A percentile compares a stretch with the other conserved stretches of the same genome.
Conservation (phyloP, 2,113 vertebrate genomes). For the Lonchura striata region DNA sequence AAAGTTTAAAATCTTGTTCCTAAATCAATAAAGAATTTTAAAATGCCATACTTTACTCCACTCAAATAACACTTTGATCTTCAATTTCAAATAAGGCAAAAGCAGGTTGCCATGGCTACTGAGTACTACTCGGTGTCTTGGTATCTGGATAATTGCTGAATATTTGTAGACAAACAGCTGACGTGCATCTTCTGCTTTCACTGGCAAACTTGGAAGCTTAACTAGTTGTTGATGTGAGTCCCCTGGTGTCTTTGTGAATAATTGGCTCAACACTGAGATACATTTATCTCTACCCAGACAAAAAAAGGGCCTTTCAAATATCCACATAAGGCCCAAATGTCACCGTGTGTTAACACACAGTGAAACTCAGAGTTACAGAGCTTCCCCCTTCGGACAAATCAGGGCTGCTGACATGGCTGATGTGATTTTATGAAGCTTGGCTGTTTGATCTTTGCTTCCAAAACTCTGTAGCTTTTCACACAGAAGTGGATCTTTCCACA, state of each 20-base stretch:
- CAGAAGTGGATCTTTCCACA: background rate
- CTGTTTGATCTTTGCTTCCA: background rate
- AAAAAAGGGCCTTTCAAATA: background rate
- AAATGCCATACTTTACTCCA: background rate
- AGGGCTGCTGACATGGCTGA: background rate
- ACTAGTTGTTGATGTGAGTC: constrained; percentile 26
- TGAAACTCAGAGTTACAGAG: background rate
- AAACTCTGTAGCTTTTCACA: background rate
- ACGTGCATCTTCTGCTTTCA: background rate
- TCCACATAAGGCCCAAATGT: background rate
- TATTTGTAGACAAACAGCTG: constrained; percentile 62
- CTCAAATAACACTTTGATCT: constrained; percentile 33
- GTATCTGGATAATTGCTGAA: constrained; percentile 41
- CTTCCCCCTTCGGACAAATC: background rate
- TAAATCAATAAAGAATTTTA: constrained; percentile 18
- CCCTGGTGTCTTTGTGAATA: background rate
- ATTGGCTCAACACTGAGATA: background rate
- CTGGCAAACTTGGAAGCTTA: constrained; percentile 18
- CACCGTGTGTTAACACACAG: background rate
- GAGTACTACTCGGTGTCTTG: constrained; percentile 23
- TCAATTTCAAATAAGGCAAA: constrained; percentile 34
- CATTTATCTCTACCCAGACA: background rate
- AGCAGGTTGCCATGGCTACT: constrained; percentile 58
- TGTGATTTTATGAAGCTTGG: background rate
- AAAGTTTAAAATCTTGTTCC: constrained; percentile 17